A percentile compares a stretch with the other conserved stretches of the same genome.
Evolutionary conservation across 1,140 invertebrate species (phyloP).

Genomic region (Aphis gossypii): DNA sequence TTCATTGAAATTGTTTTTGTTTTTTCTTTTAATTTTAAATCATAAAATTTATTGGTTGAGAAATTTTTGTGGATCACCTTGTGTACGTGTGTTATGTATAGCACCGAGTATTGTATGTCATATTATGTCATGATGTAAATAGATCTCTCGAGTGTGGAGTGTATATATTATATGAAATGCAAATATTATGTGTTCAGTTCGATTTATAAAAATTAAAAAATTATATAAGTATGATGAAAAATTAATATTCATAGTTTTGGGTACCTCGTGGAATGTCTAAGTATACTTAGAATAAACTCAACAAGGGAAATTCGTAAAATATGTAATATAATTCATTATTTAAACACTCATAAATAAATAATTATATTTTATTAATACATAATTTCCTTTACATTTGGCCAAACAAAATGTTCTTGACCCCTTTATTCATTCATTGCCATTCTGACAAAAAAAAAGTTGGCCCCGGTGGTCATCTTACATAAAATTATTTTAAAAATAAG

Average conservation of each 20-base stretch:
- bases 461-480: not conserved
- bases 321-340: not conserved
- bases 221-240: not conserved
- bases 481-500: conserved; percentile 34
- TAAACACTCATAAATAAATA: not conserved
- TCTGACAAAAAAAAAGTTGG: not conserved
- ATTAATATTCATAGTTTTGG: not conserved
- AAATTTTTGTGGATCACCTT: not conserved
- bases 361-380: conserved; percentile 40
- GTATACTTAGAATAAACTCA: not conserved
- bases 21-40: not conserved
- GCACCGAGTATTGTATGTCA: not conserved
- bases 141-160: not conserved
- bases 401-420: conserved; percentile 39
- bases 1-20: conserved; percentile 27
- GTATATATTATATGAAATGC: not conserved
- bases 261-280: not conserved
- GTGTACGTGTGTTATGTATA: not conserved
- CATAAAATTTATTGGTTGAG: not conserved
- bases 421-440: conserved; percentile 36
- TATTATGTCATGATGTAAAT: not conserved
- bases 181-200: not conserved
- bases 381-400: conserved; percentile 22
- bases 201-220: not conserved
- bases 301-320: not conserved